These are phyloP conservation scores for Malthinus flaveolus DNA, from an alignment of 2,888 invertebrate genomes.

Conservation along the genomic window DNA sequence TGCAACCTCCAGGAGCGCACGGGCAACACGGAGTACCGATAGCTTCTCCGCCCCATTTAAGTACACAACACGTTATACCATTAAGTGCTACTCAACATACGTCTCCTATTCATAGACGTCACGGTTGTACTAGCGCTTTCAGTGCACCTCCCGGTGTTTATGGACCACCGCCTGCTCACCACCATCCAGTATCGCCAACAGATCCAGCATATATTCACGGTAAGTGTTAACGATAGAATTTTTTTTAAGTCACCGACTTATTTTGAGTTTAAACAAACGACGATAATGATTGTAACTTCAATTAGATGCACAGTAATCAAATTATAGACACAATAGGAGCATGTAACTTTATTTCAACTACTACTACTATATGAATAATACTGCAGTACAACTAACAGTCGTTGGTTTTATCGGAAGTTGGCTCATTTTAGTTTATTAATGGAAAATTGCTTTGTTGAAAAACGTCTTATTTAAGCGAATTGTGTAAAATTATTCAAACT, in stretches of 20 bases:
- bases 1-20: slow-evolving; percentile 77
- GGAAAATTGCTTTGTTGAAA: background rate
- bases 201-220: slow-evolving; percentile 52
- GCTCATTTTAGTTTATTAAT: too few relatives aligned
- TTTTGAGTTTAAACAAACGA: background rate
- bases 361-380: slow-evolving; percentile 12
- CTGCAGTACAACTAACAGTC: too few relatives aligned
- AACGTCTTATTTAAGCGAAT: too few relatives aligned
- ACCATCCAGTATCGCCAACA: slow-evolving; percentile 47
- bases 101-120: slow-evolving; percentile 53
- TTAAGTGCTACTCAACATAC: slow-evolving; percentile 45
- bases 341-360: slow-evolving; percentile 16
- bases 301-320: slow-evolving; percentile 19
- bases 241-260: too few relatives aligned
- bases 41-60: slow-evolving; percentile 51
- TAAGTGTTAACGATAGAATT: slow-evolving; percentile 39
- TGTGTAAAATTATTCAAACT: too few relatives aligned
- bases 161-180: slow-evolving; percentile 43
- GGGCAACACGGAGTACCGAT: slow-evolving; percentile 47
- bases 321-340: slow-evolving; percentile 18
- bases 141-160: slow-evolving; percentile 56
- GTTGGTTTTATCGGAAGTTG: slow-evolving; percentile 13
- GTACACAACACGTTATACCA: slow-evolving; percentile 59
- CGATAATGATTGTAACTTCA: slow-evolving; percentile 9
- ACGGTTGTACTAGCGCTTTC: slow-evolving; percentile 66